Conservation (phyloP, 2,113 vertebrate genomes). For the Mirza zaza region DNA sequence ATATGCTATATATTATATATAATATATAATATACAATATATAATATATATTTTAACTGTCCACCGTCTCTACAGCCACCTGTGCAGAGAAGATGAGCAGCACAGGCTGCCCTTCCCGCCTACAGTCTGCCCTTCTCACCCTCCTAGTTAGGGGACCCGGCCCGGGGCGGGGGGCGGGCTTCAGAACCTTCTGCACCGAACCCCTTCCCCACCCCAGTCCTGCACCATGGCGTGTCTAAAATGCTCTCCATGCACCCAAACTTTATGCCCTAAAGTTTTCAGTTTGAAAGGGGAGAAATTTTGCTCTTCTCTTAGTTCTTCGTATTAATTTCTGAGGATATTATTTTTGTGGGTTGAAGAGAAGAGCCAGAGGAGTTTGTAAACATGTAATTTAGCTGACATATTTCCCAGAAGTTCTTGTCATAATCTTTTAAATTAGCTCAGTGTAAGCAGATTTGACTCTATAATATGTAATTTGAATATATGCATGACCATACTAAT, state of each 20-base stretch:
- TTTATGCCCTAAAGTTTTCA: neutral
- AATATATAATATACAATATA: no score
- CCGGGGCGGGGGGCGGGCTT: fast-evolving
- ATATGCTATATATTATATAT: no score
- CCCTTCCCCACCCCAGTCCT: no score
- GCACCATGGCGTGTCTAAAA: neutral
- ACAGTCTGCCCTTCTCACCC: fast-evolving
- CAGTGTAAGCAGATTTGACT: conserved; percentile 16
- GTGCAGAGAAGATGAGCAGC: fast-evolving
- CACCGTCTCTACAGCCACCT: fast-evolving
- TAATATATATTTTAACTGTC: neutral
- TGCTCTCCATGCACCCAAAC: neutral
- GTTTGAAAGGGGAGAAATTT: neutral
- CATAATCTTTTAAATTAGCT: conserved; percentile 46
- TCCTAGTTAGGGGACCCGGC: no score
- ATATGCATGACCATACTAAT: neutral
- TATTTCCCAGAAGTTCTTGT: conserved; percentile 27
- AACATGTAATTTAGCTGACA: conserved; percentile 59
- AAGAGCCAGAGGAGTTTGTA: conserved; percentile 23
- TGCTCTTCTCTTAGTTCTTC: neutral
- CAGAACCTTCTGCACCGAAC: neutral
- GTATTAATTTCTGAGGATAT: neutral
- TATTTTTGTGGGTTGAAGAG: neutral
- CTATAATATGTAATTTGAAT: conserved; percentile 28
- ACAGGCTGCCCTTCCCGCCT: fast-evolving